phyloP scores from a whole-genome alignment of 2,888 invertebrate species.

The Rotaria macrura region DNA sequence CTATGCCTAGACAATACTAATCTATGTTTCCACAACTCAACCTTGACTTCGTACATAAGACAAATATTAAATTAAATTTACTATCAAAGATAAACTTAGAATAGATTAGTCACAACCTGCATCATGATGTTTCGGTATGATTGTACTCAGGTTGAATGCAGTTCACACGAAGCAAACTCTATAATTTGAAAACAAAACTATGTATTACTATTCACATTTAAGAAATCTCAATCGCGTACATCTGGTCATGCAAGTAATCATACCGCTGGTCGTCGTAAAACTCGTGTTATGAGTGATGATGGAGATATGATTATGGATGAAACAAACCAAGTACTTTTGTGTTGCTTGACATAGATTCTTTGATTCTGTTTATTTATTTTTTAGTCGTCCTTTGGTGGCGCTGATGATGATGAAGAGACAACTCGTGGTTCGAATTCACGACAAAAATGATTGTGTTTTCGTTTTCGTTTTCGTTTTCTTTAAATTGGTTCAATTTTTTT shows the following conservation, averaged over 20 bases:
- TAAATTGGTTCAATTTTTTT: not conserved
- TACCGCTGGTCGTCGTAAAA: not conserved
- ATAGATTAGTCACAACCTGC: too few relatives aligned
- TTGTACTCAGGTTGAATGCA: too few relatives aligned
- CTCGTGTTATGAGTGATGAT: conserved; percentile 13
- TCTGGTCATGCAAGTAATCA: not conserved
- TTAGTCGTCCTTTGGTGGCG: not conserved
- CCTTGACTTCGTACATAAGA: too few relatives aligned
- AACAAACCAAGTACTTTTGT: not conserved
- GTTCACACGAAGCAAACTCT: too few relatives aligned
- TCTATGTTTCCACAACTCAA: too few relatives aligned
- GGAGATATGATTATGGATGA: not conserved
- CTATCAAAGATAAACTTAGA: too few relatives aligned
- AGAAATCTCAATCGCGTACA: not conserved
- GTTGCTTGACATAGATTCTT: not conserved
- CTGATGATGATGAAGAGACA: not conserved
- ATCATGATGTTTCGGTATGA: too few relatives aligned
- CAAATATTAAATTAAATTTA: too few relatives aligned
- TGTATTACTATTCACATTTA: not conserved
- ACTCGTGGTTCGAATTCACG: conserved; percentile 10
- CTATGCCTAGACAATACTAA: too few relatives aligned
- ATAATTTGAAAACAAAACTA: too few relatives aligned
- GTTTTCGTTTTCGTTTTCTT: not conserved
- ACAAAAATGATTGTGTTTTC: not conserved
- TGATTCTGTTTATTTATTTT: not conserved